Evolutionary conservation across 2,888 invertebrate genomes (phyloP).

Genomic region (Acronicta leporina): DNA sequence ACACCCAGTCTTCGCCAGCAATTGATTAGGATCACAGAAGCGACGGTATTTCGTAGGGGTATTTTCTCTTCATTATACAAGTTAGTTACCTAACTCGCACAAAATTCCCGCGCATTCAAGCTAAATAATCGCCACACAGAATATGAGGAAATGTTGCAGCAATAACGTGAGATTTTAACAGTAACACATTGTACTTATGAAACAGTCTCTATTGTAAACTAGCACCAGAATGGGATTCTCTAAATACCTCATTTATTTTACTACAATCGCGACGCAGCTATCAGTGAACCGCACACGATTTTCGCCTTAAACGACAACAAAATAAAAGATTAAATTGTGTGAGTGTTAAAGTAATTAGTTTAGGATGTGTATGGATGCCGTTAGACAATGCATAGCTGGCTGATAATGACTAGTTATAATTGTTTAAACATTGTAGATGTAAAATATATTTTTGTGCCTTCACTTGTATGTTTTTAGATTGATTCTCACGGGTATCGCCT

Average conservation of each 20-base stretch:
- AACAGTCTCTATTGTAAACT: slow-evolving; percentile 38
- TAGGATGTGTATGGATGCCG: slow-evolving; percentile 45
- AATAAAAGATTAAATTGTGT: slow-evolving; percentile 24
- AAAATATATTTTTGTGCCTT: slow-evolving; percentile 18
- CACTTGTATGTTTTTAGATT: slow-evolving; percentile 7
- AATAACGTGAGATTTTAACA: slow-evolving; percentile 43
- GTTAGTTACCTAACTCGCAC: neutral
- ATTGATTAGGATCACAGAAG: too few species aligned
- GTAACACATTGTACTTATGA: slow-evolving; percentile 35
- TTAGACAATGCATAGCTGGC: slow-evolving; percentile 51
- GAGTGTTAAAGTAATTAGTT: slow-evolving; percentile 46
- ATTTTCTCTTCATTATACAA: too few species aligned
- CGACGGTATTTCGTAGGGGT: too few species aligned
- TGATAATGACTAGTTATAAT: slow-evolving; percentile 50
- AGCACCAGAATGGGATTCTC: slow-evolving; percentile 50
- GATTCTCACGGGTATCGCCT: slow-evolving; percentile 22
- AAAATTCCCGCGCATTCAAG: slow-evolving; percentile 6
- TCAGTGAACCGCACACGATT: slow-evolving; percentile 23
- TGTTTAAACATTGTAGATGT: slow-evolving; percentile 27
- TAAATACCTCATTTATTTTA: slow-evolving; percentile 56
- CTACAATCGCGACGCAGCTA: slow-evolving; percentile 29
- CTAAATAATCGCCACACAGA: slow-evolving; percentile 15
- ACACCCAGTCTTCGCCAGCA: too few species aligned
- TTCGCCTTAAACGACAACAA: slow-evolving; percentile 5
- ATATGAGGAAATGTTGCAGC: slow-evolving; percentile 34